Conservation (phyloP, 2,113 vertebrate genomes). For the Harpagus bidentatus region DNA sequence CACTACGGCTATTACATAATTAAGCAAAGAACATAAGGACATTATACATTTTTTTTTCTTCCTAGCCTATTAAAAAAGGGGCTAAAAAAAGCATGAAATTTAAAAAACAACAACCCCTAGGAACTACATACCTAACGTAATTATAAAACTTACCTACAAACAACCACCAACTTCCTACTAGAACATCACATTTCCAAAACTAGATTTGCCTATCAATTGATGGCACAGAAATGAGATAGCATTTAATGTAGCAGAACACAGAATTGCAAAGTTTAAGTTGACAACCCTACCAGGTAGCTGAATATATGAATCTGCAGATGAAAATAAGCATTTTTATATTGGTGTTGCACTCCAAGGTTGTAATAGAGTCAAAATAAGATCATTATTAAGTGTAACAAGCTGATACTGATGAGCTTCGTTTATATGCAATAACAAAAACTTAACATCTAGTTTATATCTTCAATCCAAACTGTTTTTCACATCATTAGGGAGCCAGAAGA, state of each 20-base stretch:
- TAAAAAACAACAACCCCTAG: not conserved
- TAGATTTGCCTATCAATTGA: not conserved
- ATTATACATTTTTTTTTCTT: not conserved
- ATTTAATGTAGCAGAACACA: not conserved
- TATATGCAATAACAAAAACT: not conserved
- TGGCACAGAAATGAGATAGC: not conserved
- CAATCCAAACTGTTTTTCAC: conserved; percentile 3
- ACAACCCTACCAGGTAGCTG: not conserved
- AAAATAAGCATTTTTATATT: not conserved
- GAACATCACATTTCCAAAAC: not conserved
- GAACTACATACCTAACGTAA: not conserved
- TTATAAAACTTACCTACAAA: not conserved
- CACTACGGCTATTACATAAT: not conserved
- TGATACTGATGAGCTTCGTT: conserved; percentile 4
- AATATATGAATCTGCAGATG: not conserved
- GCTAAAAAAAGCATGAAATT: not conserved
- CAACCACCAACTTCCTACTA: not conserved
- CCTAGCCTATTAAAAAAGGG: not conserved
- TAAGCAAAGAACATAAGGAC: not conserved
- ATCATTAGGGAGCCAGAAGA: conserved; percentile 24
- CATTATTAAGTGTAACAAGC: conserved; percentile 22
- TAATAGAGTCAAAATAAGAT: not conserved
- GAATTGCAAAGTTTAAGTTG: not conserved
- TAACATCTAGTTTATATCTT: not conserved
- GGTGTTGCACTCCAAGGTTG: conserved; percentile 4